Conservation (phyloP, 2,888 invertebrate genomes). For the Yponomeuta evonymella region DNA sequence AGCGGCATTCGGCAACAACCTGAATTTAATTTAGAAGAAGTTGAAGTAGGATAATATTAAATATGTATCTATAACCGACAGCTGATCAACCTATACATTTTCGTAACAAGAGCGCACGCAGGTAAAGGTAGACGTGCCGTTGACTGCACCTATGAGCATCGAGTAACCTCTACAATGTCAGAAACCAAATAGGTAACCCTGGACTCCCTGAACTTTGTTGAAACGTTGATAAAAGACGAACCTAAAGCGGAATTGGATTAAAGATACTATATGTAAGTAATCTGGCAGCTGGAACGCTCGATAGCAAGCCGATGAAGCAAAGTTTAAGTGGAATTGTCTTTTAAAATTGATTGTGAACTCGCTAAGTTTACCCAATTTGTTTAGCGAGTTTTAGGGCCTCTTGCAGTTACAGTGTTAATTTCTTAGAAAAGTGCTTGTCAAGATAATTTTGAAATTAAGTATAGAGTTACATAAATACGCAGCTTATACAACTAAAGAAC, state of each 20-base stretch:
- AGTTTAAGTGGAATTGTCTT: conserved; percentile 71
- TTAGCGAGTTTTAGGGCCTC: conserved; percentile 32
- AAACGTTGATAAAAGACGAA: not conserved
- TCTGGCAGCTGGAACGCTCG: conserved; percentile 10
- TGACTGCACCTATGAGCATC: not conserved
- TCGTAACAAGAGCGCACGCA: no score
- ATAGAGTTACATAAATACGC: no score
- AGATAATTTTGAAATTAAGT: not conserved
- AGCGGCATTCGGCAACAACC: not conserved
- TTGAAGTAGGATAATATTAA: not conserved
- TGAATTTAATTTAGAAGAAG: not conserved
- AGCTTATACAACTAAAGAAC: no score
- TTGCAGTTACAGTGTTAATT: conserved; percentile 13
- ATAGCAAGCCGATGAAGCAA: conserved; percentile 26
- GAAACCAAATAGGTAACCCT: not conserved
- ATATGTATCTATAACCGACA: not conserved
- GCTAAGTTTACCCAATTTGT: conserved; percentile 55
- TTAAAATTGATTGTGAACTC: conserved; percentile 55
- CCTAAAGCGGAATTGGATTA: conserved; percentile 18
- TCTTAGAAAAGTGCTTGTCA: not conserved
- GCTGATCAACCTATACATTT: no score
- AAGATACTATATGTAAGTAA: conserved; percentile 13
- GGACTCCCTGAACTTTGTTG: not conserved
- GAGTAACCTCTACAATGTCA: not conserved
- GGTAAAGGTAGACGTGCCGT: not conserved